A percentile compares a stretch with the other conserved stretches of the same genome.
phyloP scores from a whole-genome alignment of 2,113 vertebrate genomes.

The Synodontis membranacea region DNA sequence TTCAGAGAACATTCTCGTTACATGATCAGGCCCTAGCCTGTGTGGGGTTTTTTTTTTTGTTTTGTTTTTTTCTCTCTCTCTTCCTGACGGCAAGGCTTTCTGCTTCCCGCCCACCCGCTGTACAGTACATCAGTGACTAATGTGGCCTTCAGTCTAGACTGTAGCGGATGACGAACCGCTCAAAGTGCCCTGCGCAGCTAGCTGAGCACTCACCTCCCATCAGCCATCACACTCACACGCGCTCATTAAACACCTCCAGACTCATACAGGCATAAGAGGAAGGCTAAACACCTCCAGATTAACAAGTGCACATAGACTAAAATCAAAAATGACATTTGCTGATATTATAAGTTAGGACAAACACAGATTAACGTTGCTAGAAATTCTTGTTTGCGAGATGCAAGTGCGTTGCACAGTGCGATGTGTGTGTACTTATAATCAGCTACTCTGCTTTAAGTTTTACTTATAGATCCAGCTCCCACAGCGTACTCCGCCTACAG shows the following conservation, averaged over 20 bases:
- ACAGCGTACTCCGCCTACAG: not conserved
- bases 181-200: conserved; percentile 36
- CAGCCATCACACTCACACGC: conserved; percentile 32
- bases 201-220: conserved; percentile 41
- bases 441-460: not conserved
- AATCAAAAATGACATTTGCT: not conserved
- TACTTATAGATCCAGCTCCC: not conserved
- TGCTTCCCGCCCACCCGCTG: conserved; percentile 45
- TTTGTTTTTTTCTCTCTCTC: not conserved
- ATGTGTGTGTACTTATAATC: not conserved
- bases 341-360: not conserved
- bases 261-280: conserved; percentile 7
- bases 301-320: not conserved
- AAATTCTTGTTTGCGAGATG: not conserved
- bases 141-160: conserved; percentile 66
- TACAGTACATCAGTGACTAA: conserved; percentile 59
- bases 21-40: conserved; percentile 15
- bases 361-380: not conserved
- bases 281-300: conserved; percentile 20
- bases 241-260: conserved; percentile 53
- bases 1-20: not conserved
- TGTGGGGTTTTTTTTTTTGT: conserved; percentile 12
- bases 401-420: not conserved
- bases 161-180: conserved; percentile 48
- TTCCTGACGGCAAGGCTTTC: conserved; percentile 35